Conservation (phyloP, 2,888 invertebrate genomes). For the Plagodis pulveraria region DNA sequence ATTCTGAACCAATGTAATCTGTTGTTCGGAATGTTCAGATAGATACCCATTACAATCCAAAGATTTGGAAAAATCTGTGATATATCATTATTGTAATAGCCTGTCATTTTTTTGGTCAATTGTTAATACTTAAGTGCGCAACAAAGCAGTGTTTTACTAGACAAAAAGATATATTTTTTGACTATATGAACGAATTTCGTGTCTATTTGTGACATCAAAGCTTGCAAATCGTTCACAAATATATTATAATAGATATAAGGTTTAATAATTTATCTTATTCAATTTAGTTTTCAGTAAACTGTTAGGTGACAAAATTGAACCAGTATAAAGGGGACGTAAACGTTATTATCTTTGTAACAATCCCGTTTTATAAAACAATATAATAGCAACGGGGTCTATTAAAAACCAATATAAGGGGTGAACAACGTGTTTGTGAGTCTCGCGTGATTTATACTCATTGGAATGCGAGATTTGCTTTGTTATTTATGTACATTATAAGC, state of each 20-base stretch:
- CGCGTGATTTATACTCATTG: constrained; percentile 57
- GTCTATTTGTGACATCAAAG: constrained; percentile 75
- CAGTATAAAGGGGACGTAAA: constrained; percentile 83
- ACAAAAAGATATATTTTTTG: constrained; percentile 85
- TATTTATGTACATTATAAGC: constrained; percentile 82
- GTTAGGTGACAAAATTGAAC: constrained; percentile 83
- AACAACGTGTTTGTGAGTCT: constrained; percentile 76
- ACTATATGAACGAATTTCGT: constrained; percentile 82
- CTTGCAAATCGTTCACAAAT: constrained; percentile 80
- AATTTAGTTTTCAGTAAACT: constrained; percentile 82
- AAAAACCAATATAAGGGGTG: constrained; percentile 63
- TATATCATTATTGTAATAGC: constrained; percentile 77
- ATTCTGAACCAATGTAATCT: constrained; percentile 59
- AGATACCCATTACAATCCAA: constrained; percentile 83
- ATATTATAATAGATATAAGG: constrained; percentile 81
- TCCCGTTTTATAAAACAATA: constrained; percentile 64
- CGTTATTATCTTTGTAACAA: constrained; percentile 80
- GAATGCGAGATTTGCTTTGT: constrained; percentile 74
- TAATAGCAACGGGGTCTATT: constrained; percentile 67
- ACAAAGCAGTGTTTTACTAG: constrained; percentile 70
- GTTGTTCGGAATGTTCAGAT: constrained; percentile 46
- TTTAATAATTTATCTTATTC: constrained; percentile 85
- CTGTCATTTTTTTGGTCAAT: constrained; percentile 85
- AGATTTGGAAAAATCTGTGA: constrained; percentile 85
- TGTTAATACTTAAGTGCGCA: constrained; percentile 81